These are phyloP conservation scores for Alcis repandata DNA, from an alignment of 2,888 invertebrate species.

Conservation along the genomic window DNA sequence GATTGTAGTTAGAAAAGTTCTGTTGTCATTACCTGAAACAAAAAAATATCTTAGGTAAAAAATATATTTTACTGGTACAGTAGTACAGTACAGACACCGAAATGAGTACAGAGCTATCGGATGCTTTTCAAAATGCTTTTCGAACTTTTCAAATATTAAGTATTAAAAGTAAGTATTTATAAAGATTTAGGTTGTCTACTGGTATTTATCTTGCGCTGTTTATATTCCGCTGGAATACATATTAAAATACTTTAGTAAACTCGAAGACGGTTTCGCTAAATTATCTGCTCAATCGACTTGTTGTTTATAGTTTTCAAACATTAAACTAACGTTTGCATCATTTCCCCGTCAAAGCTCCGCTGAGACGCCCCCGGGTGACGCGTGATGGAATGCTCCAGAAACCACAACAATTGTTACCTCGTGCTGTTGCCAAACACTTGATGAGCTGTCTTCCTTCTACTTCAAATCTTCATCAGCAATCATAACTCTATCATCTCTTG, in stretches of 20 bases:
- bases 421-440: slow-evolving; percentile 42
- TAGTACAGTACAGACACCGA: too few relatives aligned
- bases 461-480: slow-evolving; percentile 9
- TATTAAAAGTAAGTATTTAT: too few relatives aligned
- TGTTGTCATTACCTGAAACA: slow-evolving; percentile 67
- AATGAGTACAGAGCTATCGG: too few relatives aligned
- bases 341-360: slow-evolving; percentile 28
- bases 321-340: slow-evolving; percentile 26
- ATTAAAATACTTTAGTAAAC: too few relatives aligned
- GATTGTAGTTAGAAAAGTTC: slow-evolving; percentile 35
- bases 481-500: background rate
- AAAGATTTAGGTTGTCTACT: too few relatives aligned
- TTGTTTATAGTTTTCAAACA: slow-evolving; percentile 21
- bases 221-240: too few relatives aligned
- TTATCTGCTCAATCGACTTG: background rate
- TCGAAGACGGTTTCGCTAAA: background rate
- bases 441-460: slow-evolving; percentile 30
- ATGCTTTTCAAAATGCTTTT: background rate
- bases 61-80: slow-evolving; percentile 12
- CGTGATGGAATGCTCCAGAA: slow-evolving; percentile 46
- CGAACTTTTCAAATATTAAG: background rate
- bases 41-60: slow-evolving; percentile 37
- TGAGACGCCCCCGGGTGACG: slow-evolving; percentile 29
- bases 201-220: too few relatives aligned
- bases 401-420: slow-evolving; percentile 34